Percentiles rank a stretch among this genome's conserved stretches.
phyloP scores from a whole-genome alignment of 2,888 invertebrate genomes.

The Chrysolina oricalcia region DNA sequence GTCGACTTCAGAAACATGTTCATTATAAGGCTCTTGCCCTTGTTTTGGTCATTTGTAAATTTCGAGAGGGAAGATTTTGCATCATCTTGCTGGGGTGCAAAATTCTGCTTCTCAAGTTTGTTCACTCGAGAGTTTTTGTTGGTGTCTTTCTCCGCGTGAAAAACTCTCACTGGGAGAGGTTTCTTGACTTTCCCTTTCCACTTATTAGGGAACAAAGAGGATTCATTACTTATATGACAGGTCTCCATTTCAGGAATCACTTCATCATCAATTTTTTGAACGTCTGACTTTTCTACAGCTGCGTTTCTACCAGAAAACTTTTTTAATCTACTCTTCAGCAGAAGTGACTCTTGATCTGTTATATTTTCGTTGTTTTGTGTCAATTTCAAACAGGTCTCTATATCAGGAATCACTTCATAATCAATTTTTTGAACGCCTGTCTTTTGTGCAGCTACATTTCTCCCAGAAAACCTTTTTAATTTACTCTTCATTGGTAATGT shows the following conservation, averaged over 20 bases:
- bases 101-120: background rate
- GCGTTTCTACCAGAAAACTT: background rate
- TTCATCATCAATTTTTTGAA: slow-evolving; percentile 13
- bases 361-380: background rate
- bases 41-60: slow-evolving; percentile 59
- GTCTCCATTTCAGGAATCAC: slow-evolving; percentile 19
- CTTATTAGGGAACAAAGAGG: slow-evolving; percentile 15
- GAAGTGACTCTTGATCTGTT: background rate
- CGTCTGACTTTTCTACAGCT: background rate
- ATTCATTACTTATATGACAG: slow-evolving; percentile 40
- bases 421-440: slow-evolving; percentile 17
- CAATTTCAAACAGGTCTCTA: slow-evolving; percentile 17
- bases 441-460: background rate
- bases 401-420: background rate
- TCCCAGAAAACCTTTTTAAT: background rate
- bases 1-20: slow-evolving; percentile 69
- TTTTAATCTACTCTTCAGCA: background rate
- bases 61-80: slow-evolving; percentile 48
- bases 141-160: slow-evolving; percentile 24
- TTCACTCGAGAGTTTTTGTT: slow-evolving; percentile 14
- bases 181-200: slow-evolving; percentile 45
- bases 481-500: background rate
- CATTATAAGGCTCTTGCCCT: slow-evolving; percentile 67
- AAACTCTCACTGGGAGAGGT: slow-evolving; percentile 52
- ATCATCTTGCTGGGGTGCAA: slow-evolving; percentile 44